Percentiles rank a stretch among this genome's conserved stretches.
These are phyloP conservation scores for Drosophila teissieri DNA, from an alignment of 1,140 invertebrate genomes.

Conservation along the genomic window DNA sequence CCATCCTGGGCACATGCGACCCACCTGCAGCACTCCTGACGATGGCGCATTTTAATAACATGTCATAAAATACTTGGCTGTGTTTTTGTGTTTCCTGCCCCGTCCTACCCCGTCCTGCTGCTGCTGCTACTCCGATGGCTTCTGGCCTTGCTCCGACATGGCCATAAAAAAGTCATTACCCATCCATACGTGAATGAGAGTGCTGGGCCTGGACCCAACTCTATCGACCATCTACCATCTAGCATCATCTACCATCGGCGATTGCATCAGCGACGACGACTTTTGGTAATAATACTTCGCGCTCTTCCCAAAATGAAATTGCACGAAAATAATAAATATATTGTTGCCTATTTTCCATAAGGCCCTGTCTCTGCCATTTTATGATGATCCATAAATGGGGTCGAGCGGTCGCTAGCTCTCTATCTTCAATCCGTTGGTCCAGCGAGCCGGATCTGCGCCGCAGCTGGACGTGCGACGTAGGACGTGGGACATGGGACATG, in stretches of 20 bases:
- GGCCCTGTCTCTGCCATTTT: slow-evolving; percentile 43
- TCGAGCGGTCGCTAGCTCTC: slow-evolving; percentile 6
- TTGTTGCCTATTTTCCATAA: slow-evolving; percentile 61
- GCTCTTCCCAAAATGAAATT: slow-evolving; percentile 54
- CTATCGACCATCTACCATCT: neutral
- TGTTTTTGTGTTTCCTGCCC: slow-evolving; percentile 35
- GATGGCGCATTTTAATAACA: slow-evolving; percentile 80
- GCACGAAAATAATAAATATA: slow-evolving; percentile 72
- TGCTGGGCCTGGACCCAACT: neutral
- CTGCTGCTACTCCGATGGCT: neutral
- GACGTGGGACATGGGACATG: too few relatives aligned
- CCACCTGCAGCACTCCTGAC: slow-evolving; percentile 36
- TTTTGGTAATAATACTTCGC: slow-evolving; percentile 50
- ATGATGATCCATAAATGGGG: slow-evolving; percentile 58
- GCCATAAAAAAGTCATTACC: slow-evolving; percentile 84
- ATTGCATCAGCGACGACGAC: slow-evolving; percentile 53
- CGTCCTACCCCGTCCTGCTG: neutral
- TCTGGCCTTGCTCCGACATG: slow-evolving; percentile 47
- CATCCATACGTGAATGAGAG: slow-evolving; percentile 38
- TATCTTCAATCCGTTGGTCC: slow-evolving; percentile 11
- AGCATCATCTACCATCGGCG: slow-evolving; percentile 16
- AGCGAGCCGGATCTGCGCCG: neutral
- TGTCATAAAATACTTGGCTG: slow-evolving; percentile 78
- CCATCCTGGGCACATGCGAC: slow-evolving; percentile 15
- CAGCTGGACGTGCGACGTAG: too few relatives aligned